A percentile compares a stretch with the other conserved stretches of the same genome.
Evolutionary conservation across 2,113 vertebrate genomes (phyloP).

Genomic region (Eira barbara): DNA sequence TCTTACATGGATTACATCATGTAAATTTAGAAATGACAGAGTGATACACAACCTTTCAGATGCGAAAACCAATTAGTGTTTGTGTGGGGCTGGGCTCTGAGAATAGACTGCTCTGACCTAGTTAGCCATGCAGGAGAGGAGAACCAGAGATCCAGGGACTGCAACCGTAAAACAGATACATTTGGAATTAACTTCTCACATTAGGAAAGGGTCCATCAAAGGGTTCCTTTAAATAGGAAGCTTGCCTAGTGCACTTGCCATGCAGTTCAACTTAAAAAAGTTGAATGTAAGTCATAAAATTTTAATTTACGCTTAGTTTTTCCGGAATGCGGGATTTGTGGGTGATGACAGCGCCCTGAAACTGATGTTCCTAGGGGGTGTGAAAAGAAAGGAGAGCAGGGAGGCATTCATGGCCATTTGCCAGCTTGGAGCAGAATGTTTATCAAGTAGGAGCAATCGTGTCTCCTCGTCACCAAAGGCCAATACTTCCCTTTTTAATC

Average conservation of each 20-base stretch:
- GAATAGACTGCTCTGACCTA: slow-evolving; percentile 62
- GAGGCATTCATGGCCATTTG: accelerated
- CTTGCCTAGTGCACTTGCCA: slow-evolving; percentile 17
- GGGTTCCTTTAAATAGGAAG: slow-evolving; percentile 59
- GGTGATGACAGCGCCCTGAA: not conserved
- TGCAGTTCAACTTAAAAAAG: not conserved
- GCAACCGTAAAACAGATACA: slow-evolving; percentile 36
- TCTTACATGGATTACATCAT: slow-evolving; percentile 65
- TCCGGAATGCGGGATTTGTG: not conserved
- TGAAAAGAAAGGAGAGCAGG: not conserved
- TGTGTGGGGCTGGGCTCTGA: slow-evolving; percentile 36
- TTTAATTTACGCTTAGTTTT: slow-evolving; percentile 20
- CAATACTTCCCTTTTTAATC: not conserved
- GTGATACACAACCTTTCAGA: slow-evolving; percentile 68
- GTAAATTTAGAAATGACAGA: slow-evolving; percentile 74
- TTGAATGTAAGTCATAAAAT: slow-evolving; percentile 28
- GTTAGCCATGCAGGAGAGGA: slow-evolving; percentile 58
- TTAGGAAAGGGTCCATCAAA: slow-evolving; percentile 24
- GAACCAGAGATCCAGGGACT: slow-evolving; percentile 15
- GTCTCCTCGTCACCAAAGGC: not conserved
- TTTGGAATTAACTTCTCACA: slow-evolving; percentile 53
- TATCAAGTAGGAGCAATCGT: not conserved
- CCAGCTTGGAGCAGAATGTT: not conserved
- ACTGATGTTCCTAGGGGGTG: not conserved
- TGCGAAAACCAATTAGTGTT: slow-evolving; percentile 67